phyloP scores from a whole-genome alignment of 2,797 vertebrate genomes.

The Myotis pilosus region DNA sequence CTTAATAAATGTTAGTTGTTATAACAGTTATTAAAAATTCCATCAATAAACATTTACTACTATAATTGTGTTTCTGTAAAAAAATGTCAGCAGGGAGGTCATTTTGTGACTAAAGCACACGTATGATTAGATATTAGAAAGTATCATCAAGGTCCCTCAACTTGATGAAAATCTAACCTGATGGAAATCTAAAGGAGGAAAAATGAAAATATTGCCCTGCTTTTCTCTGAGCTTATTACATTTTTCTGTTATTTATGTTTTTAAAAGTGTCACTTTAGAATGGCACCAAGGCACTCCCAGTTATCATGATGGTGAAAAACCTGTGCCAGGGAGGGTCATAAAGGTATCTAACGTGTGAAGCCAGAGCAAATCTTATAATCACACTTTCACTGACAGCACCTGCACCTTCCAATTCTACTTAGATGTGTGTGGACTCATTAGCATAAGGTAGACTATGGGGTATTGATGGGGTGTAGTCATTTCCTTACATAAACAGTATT shows the following conservation, averaged over 20 bases:
- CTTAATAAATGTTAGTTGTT: slow-evolving; percentile 10
- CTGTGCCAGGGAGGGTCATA: not conserved
- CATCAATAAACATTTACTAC: slow-evolving; percentile 21
- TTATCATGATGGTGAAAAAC: not conserved
- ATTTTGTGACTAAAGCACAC: slow-evolving; percentile 23
- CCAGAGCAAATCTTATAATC: not conserved
- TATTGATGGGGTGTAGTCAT: not conserved
- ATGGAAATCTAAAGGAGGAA: slow-evolving; percentile 38
- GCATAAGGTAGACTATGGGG: too few relatives aligned
- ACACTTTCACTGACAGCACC: not conserved
- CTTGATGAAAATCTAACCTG: slow-evolving; percentile 14
- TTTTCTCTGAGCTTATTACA: slow-evolving; percentile 26
- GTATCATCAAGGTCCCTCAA: not conserved
- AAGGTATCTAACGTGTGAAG: not conserved
- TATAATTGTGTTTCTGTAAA: slow-evolving; percentile 24
- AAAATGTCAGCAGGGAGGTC: not conserved
- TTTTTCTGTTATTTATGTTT: not conserved
- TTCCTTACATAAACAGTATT: not conserved
- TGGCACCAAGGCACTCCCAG: not conserved
- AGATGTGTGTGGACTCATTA: not conserved
- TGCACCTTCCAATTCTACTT: not conserved
- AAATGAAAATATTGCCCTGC: slow-evolving; percentile 48
- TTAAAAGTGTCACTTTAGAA: not conserved
- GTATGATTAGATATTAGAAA: not conserved
- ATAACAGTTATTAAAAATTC: not conserved